These are phyloP conservation scores for Acrossocheilus fasciatus DNA, from an alignment of 2,797 vertebrate genomes.

Conservation along the genomic window DNA sequence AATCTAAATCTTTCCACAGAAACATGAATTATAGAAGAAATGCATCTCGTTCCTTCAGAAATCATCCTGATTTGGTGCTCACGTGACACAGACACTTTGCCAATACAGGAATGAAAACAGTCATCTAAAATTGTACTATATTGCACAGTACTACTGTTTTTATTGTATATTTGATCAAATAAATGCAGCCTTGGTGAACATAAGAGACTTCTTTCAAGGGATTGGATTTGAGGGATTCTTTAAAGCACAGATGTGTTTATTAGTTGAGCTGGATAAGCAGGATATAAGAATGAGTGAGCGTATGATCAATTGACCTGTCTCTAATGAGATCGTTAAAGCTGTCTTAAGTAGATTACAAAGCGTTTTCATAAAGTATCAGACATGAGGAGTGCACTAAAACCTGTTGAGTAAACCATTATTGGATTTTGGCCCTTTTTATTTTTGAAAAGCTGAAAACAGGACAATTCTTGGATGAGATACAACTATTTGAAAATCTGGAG, in stretches of 20 bases:
- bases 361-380: background rate
- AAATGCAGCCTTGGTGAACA: background rate
- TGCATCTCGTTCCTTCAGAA: background rate
- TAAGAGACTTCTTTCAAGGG: background rate
- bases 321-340: slow-evolving; percentile 35
- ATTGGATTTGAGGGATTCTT: background rate
- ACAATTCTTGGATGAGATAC: background rate
- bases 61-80: background rate
- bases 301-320: background rate
- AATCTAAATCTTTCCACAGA: background rate
- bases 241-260: background rate
- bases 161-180: background rate
- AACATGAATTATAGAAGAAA: background rate
- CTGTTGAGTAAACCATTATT: slow-evolving; percentile 31
- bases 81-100: background rate
- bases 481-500: background rate
- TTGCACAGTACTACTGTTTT: background rate
- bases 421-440: background rate
- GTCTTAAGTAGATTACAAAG: slow-evolving; percentile 26
- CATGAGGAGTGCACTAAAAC: background rate
- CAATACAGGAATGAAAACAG: background rate
- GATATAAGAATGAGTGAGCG: slow-evolving; percentile 20
- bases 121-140: background rate
- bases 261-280: slow-evolving; percentile 16
- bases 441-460: background rate